Evolutionary conservation across 92 coral and sea anemone species (phyloP), one percentile per base, ranked within the genome.

Genomic region (Porites cylindrica): DNA sequence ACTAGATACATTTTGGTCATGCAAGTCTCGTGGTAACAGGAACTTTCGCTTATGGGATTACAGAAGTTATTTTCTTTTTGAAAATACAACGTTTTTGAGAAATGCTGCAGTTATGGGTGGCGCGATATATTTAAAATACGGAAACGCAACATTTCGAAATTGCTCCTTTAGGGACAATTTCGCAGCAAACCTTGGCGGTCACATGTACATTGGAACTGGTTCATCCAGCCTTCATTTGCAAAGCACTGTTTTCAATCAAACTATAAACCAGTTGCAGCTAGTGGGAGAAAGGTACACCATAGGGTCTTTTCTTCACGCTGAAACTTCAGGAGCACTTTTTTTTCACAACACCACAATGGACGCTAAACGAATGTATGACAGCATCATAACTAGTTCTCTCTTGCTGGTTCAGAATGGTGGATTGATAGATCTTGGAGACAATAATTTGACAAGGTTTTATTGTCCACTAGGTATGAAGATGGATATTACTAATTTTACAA

Each of bases 101-200:
- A 95, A 95, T 59, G 50, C 56, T 6, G 98, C 96, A 16, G 32
- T 7, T 61, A 52, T 4, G 12, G 98, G 96, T 24, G 93, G 94
- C 1, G 95, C 91, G 0, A 3, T 93, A 26, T 85, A 32, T 62
- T 59, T 91, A 1, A 62, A 70, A 12, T 83, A 88, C 56, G 96
- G 96, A 0, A 38, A 76, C 18, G 64, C 83, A 50, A 81, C 72
- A 1, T 47, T 93, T 10, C 75, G 73, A 38, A 79, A 74, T 4
- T 91, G 95, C 79, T 56, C 51, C 3, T 89, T 95, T 16, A 26
- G 75, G 4, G 81, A 93, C 72, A 95, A 93, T 73, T 91, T 93
- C 66, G 90, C 88, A 14, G 14, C 21, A 10, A 1, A 8, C 6
- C 67, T 24, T 69, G 90, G 90, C 20, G 93, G 93, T 1, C 93